A percentile compares a stretch with the other conserved stretches of the same genome.
These are phyloP conservation scores for Bos taurus DNA, from an alignment of 2,113 vertebrate species.

Conservation along the genomic window DNA sequence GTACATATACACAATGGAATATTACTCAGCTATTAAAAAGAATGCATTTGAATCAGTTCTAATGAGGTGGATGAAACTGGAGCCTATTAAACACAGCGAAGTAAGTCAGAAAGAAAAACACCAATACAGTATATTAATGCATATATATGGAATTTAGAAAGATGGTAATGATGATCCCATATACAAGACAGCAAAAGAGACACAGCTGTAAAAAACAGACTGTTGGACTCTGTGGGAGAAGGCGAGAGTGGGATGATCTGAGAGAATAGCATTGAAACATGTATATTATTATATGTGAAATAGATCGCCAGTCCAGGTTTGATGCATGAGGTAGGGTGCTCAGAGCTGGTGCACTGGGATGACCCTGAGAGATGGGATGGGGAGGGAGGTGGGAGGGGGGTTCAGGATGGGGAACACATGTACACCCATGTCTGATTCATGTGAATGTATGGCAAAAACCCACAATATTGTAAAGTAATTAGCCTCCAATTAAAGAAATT, in stretches of 20 bases:
- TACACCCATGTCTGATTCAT: not conserved
- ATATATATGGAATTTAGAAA: not conserved
- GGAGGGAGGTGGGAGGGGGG: not conserved
- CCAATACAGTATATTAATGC: not conserved
- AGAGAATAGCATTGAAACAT: not conserved
- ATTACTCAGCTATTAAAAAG: not conserved
- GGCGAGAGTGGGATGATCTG: not conserved
- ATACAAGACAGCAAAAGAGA: not conserved
- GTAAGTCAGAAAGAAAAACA: not conserved
- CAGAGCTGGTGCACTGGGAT: not conserved
- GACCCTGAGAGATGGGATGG: not conserved
- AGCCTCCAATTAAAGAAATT: not conserved
- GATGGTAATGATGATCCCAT: not conserved
- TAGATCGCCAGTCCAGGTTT: not conserved
- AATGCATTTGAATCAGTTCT: not conserved
- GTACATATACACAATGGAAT: not conserved
- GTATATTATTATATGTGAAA: not conserved
- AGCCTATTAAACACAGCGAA: not conserved
- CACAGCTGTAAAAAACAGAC: not conserved
- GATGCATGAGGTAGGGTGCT: not conserved
- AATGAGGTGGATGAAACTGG: not conserved
- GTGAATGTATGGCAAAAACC: not conserved
- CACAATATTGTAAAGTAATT: not conserved
- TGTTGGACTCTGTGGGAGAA: not conserved
- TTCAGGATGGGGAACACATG: not conserved